Conservation (phyloP, 92 coral and sea anemone genomes). For the Epizoanthus ramosus region DNA sequence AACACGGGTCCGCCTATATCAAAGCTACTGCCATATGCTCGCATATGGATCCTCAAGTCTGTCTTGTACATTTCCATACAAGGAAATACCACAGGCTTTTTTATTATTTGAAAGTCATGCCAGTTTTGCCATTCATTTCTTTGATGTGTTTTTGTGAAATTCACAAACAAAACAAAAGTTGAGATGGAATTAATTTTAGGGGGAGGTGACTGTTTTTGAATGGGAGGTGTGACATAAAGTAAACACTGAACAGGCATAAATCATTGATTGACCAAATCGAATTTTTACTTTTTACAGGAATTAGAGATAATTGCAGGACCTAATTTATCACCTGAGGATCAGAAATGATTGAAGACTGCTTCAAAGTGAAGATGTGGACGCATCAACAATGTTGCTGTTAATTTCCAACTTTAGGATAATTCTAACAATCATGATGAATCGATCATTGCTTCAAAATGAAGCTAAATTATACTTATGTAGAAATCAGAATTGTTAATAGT, state of each 20-base stretch:
- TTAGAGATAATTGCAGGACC: background rate
- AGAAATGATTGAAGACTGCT: slow-evolving; percentile 1
- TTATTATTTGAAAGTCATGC: background rate
- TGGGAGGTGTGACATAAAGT: background rate
- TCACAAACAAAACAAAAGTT: no score
- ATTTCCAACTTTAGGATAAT: background rate
- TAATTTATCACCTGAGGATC: background rate
- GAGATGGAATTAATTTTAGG: background rate
- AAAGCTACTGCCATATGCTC: background rate
- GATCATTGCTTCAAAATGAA: slow-evolving; percentile 37
- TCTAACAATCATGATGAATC: slow-evolving; percentile 9
- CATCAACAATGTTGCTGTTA: background rate
- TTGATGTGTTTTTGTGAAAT: no score
- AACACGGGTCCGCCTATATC: background rate
- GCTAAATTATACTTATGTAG: slow-evolving; percentile 13
- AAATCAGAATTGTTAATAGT: background rate
- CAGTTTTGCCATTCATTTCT: background rate
- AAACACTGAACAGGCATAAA: background rate
- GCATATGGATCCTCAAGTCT: background rate
- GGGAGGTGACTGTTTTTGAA: background rate
- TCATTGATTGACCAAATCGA: background rate
- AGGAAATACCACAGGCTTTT: background rate
- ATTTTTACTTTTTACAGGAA: background rate
- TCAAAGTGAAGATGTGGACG: slow-evolving; percentile 31
- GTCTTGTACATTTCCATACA: background rate